Conservation (phyloP, 2,797 vertebrate species). For the Threskiornis aethiopicus region DNA sequence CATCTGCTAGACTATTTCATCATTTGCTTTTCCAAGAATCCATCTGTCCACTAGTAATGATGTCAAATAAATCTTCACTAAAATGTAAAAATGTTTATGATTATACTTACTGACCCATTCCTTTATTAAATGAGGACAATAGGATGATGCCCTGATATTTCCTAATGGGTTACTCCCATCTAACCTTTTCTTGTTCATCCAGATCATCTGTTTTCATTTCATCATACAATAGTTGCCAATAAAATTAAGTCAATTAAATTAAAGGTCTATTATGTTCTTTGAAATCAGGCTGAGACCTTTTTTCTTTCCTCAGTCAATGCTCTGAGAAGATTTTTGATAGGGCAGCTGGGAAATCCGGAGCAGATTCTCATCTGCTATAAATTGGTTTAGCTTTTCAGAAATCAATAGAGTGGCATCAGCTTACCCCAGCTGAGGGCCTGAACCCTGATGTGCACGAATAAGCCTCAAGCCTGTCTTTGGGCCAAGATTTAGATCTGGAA, state of each 20-base stretch:
- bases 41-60: not conserved
- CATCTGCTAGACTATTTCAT: not conserved
- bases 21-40: slow-evolving; percentile 23
- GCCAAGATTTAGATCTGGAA: not conserved
- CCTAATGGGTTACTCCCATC: slow-evolving; percentile 52
- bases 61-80: slow-evolving; percentile 62
- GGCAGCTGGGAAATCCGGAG: slow-evolving; percentile 47
- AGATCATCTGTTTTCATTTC: slow-evolving; percentile 63
- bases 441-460: not conserved
- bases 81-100: slow-evolving; percentile 58
- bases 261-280: slow-evolving; percentile 50
- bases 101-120: slow-evolving; percentile 9
- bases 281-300: slow-evolving; percentile 31
- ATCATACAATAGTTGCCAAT: slow-evolving; percentile 45
- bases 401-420: slow-evolving; percentile 8
- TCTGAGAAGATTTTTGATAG: slow-evolving; percentile 41
- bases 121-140: slow-evolving; percentile 64
- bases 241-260: slow-evolving; percentile 63
- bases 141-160: slow-evolving; percentile 55
- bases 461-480: not conserved
- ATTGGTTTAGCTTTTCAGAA: slow-evolving; percentile 35
- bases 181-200: slow-evolving; percentile 45
- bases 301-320: slow-evolving; percentile 15
- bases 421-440: not conserved
- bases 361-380: slow-evolving; percentile 42